Conservation (phyloP, 2,888 invertebrate genomes). For the Hypomecis atomaria region DNA sequence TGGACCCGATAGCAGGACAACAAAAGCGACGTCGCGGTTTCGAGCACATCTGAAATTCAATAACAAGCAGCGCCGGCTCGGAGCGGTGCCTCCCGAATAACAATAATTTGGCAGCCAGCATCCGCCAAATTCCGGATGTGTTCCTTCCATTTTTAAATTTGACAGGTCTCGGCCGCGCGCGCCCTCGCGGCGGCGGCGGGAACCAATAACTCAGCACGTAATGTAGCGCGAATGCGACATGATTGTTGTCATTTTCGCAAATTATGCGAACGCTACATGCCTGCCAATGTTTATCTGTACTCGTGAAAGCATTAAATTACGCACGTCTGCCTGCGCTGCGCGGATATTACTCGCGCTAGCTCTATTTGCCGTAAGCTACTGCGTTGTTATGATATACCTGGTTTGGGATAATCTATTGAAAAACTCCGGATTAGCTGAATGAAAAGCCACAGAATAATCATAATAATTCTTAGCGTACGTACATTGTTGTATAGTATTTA, state of each 20-base stretch:
- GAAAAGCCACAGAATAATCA: too few relatives aligned
- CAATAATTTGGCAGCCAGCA: slow-evolving; percentile 81
- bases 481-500: background rate
- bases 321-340: slow-evolving; percentile 54
- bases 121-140: slow-evolving; percentile 78
- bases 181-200: slow-evolving; percentile 46
- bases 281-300: slow-evolving; percentile 77
- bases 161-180: slow-evolving; percentile 70
- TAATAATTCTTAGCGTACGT: background rate
- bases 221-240: slow-evolving; percentile 76
- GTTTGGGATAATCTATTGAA: background rate
- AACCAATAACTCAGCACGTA: slow-evolving; percentile 74
- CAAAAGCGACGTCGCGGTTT: slow-evolving; percentile 60
- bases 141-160: slow-evolving; percentile 83
- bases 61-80: slow-evolving; percentile 69
- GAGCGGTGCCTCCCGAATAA: slow-evolving; percentile 73
- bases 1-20: slow-evolving; percentile 44
- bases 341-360: slow-evolving; percentile 65
- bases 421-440: background rate
- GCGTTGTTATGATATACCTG: background rate
- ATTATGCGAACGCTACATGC: slow-evolving; percentile 77
- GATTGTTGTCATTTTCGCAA: slow-evolving; percentile 81
- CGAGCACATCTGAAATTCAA: slow-evolving; percentile 75
- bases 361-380: slow-evolving; percentile 38
- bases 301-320: slow-evolving; percentile 76